These are phyloP conservation scores for Gymnopithys bicolor DNA, from an alignment of 2,797 vertebrate species.

Conservation along the genomic window DNA sequence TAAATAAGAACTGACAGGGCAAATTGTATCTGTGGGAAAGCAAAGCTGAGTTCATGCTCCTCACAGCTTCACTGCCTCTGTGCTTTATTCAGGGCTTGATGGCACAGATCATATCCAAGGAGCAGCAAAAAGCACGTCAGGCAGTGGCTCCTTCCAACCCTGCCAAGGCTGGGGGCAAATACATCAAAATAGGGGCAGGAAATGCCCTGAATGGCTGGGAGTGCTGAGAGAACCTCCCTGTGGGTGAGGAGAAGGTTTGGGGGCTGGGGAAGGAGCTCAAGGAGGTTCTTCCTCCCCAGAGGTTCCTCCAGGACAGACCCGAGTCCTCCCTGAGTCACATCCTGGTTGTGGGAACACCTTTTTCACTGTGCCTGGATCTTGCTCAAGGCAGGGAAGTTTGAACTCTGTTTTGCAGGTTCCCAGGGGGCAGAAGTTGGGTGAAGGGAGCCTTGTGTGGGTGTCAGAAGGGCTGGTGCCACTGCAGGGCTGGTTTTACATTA, in stretches of 20 bases:
- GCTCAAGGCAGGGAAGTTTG: background rate
- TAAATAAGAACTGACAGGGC: background rate
- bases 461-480: background rate
- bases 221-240: background rate
- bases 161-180: background rate
- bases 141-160: background rate
- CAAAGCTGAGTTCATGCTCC: background rate
- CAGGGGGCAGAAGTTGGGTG: fast-evolving
- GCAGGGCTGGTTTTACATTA: fast-evolving
- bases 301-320: background rate
- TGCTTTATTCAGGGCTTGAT: background rate
- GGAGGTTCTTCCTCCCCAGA: background rate
- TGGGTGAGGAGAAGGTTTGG: background rate
- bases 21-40: background rate
- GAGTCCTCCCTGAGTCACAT: background rate
- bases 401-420: background rate
- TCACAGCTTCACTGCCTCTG: background rate
- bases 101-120: background rate
- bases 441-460: background rate
- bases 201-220: background rate
- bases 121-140: background rate
- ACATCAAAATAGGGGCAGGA: background rate
- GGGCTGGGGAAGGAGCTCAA: background rate
- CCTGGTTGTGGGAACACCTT: background rate
- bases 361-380: fast-evolving